Base-by-base conservation (phyloP, 2,888 invertebrate genomes). In the Catocala sponsa region DNA sequence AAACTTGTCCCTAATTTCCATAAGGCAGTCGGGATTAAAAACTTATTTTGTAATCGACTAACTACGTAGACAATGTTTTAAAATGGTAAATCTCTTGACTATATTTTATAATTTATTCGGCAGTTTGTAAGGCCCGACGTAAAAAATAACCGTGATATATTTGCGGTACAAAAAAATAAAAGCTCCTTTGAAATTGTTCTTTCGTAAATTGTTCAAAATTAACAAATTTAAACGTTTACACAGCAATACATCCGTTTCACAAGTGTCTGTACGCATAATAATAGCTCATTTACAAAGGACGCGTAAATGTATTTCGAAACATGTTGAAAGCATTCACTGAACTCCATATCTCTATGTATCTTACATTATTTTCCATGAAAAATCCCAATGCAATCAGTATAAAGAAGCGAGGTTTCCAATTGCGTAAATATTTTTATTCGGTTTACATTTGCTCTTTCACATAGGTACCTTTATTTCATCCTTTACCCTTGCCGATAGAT, bases 391-490 rank as follows among this genome's bases (percentile, higher is more conserved):
- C 59, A 77, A 77, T 79, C 75, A 77, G 65, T 61, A 68, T 70
- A 70, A 73, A 59, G 68, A 65, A 65, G 61, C 62, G 58, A 59
- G 62, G 56, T 72, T 73, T 60, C 62, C 63, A 61, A 74, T 76
- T 76, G 76, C 71, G 68, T 74, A 76, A 74, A 79, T 78, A 80
- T 81, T 80, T 82, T 84, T 72, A 74, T 82, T 80, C 61, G 65
- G 63, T 66, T 70, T 76, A 79, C 84, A 82, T 81, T 80, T 82
- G 84, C 65, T 77, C 61, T 73, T 82, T 83, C 81, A 71, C 81
- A 80, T 69, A 15, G 1, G 2, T 15, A 52, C 78, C 78, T 77
- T 75, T 74, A 67, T 81, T 78, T 77, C 72, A 73, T 73, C 78
- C 65, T 75, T 72, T 74, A 55, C 35, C 60, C 57, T 59, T 64